Conservation (phyloP, 1,140 invertebrate genomes). For the Trichoplusia ni region DNA sequence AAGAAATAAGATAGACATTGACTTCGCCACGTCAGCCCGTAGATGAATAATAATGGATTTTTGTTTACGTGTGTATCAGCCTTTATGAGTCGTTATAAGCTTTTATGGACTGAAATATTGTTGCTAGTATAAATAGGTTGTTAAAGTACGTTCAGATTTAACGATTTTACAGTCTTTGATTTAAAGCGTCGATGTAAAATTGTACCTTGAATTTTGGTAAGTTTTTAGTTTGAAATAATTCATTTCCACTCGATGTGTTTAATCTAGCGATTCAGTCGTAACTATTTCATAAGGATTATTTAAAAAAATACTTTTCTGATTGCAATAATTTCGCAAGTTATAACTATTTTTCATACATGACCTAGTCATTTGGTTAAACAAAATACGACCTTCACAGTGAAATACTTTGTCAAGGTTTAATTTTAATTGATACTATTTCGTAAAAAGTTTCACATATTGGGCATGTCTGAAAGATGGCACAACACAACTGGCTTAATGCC, state of each 20-base stretch:
- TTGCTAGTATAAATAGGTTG: constrained; percentile 55
- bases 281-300: too few relatives aligned
- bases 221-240: constrained; percentile 4
- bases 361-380: too few relatives aligned
- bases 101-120: constrained; percentile 62
- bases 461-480: too few relatives aligned
- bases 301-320: too few relatives aligned
- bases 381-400: too few relatives aligned
- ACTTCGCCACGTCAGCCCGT: constrained; percentile 70
- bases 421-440: too few relatives aligned
- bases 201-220: constrained; percentile 5
- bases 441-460: too few relatives aligned
- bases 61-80: constrained; percentile 70
- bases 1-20: constrained; percentile 81
- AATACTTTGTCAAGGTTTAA: too few relatives aligned
- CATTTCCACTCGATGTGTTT: neutral
- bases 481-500: too few relatives aligned
- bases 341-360: too few relatives aligned
- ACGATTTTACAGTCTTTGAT: constrained; percentile 30
- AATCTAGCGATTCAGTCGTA: too few relatives aligned
- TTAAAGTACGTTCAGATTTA: constrained; percentile 42
- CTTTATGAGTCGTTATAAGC: constrained; percentile 60
- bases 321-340: too few relatives aligned
- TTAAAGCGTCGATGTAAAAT: constrained; percentile 11
- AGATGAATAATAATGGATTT: constrained; percentile 79